Percentiles rank a stretch among this genome's conserved stretches.
These are phyloP conservation scores for Harpagus bidentatus DNA, from an alignment of 2,113 vertebrate species.

Conservation along the genomic window DNA sequence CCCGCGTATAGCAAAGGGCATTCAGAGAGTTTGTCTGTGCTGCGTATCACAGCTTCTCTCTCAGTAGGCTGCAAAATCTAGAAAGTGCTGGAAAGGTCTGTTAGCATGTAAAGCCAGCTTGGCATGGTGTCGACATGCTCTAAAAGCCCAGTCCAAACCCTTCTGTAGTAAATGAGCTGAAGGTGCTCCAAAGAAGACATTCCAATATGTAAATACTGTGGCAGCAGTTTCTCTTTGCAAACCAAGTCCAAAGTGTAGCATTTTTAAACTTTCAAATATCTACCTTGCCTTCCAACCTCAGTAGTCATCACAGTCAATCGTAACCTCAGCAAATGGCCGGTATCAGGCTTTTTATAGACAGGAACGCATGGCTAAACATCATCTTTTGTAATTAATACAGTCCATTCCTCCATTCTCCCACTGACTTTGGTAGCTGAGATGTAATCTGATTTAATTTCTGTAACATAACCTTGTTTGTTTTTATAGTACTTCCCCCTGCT, in stretches of 20 bases:
- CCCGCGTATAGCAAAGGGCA: accelerated
- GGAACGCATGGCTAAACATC: background rate
- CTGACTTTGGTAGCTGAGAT: conserved; percentile 47
- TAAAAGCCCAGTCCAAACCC: background rate
- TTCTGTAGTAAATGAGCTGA: background rate
- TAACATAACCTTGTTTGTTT: conserved; percentile 71
- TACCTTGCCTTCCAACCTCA: background rate
- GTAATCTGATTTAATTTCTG: conserved; percentile 67
- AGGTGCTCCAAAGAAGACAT: background rate
- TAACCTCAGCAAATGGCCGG: background rate
- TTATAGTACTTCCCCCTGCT: conserved; percentile 62
- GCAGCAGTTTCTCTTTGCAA: background rate
- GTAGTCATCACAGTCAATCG: background rate
- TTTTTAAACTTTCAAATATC: background rate
- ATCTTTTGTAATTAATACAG: conserved; percentile 43
- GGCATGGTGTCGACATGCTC: accelerated
- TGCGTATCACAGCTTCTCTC: background rate
- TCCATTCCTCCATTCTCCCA: conserved; percentile 12
- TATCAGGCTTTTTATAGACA: background rate
- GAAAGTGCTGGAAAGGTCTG: background rate
- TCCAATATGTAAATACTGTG: background rate
- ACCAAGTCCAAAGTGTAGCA: background rate
- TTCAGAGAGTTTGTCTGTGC: background rate
- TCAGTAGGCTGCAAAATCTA: background rate
- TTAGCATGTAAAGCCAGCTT: background rate